These are phyloP conservation scores for Villa cingulata DNA, from an alignment of 2,888 invertebrate species.

Conservation along the genomic window DNA sequence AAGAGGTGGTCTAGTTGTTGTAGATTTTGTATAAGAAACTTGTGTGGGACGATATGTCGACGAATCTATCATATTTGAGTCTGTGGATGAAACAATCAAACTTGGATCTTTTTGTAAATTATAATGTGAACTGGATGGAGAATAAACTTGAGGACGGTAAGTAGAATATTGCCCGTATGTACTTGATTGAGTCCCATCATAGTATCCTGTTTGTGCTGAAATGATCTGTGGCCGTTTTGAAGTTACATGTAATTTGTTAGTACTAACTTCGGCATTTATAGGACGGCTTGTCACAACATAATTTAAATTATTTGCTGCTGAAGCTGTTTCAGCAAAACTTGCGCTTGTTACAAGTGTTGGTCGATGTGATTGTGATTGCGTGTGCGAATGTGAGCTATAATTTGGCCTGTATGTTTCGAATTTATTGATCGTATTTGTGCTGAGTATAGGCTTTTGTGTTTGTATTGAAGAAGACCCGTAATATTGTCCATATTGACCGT, in stretches of 20 bases:
- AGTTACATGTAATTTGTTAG: not conserved
- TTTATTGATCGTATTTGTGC: not conserved
- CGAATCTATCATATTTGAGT: not conserved
- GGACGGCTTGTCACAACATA: not conserved
- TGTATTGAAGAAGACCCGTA: not conserved
- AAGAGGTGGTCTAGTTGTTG: not conserved
- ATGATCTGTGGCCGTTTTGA: not conserved
- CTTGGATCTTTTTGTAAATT: not conserved
- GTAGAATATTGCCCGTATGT: not conserved
- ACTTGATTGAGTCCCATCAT: not conserved
- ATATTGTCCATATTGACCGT: not conserved
- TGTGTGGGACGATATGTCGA: not conserved
- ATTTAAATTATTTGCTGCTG: not conserved
- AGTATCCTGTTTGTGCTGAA: not conserved
- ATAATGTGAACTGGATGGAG: not conserved
- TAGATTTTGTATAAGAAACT: not conserved
- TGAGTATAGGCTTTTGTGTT: not conserved
- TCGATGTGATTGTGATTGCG: not conserved
- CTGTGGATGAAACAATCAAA: not conserved
- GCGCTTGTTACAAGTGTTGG: not conserved
- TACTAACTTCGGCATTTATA: not conserved
- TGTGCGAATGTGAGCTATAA: too few relatives aligned
- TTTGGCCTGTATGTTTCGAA: not conserved
- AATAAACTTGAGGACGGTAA: not conserved
- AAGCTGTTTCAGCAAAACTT: not conserved